phyloP scores from a whole-genome alignment of 2,113 vertebrate species.

The Spea multiplicata region DNA sequence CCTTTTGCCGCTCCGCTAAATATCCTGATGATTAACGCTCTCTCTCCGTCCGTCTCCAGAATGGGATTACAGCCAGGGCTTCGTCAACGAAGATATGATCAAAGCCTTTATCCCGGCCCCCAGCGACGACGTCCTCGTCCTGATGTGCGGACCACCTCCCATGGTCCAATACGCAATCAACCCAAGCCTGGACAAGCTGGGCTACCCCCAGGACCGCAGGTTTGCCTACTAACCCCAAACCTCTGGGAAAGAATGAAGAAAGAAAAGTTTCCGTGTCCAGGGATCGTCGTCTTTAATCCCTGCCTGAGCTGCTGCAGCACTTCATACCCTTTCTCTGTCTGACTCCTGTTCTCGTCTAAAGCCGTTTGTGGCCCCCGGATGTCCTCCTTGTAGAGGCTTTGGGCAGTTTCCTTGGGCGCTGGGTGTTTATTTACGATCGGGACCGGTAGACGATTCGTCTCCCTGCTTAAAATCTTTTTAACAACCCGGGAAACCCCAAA shows the following conservation, averaged over 20 bases:
- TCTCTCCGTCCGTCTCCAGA: conserved; percentile 54
- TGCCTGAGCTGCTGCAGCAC: too few relatives aligned
- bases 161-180: conserved; percentile 97
- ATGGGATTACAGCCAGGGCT: conserved; percentile 92
- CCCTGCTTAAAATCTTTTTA: too few relatives aligned
- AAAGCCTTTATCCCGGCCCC: conserved; percentile 78
- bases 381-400: too few relatives aligned
- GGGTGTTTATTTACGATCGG: too few relatives aligned
- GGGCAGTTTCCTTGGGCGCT: too few relatives aligned
- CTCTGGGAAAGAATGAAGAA: neutral
- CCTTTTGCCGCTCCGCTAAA: too few relatives aligned
- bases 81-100: conserved; percentile 90
- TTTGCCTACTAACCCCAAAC: conserved; percentile 74
- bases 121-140: conserved; percentile 75
- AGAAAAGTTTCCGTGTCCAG: neutral
- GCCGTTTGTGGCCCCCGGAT: too few relatives aligned
- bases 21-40: too few relatives aligned
- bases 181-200: conserved; percentile 88
- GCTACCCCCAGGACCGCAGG: conserved; percentile 71
- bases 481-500: too few relatives aligned
- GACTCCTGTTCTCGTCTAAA: too few relatives aligned
- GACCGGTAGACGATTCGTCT: too few relatives aligned
- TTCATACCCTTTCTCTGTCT: too few relatives aligned
- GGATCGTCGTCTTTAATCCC: conserved; percentile 6
- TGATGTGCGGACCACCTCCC: conserved; percentile 94